These are phyloP conservation scores for Gortyna flavago DNA, from an alignment of 2,888 invertebrate genomes.

Conservation along the genomic window DNA sequence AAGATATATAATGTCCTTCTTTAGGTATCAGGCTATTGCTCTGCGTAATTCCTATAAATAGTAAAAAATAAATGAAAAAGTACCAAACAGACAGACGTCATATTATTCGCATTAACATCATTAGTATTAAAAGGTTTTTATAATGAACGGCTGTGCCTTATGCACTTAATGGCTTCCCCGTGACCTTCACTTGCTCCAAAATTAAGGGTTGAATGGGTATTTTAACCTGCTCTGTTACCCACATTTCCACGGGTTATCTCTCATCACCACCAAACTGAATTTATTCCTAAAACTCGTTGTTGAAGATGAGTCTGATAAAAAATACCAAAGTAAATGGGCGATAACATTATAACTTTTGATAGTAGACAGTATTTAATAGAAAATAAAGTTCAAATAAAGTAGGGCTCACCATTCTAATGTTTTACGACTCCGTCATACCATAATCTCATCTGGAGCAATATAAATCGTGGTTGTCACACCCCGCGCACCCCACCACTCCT, in stretches of 20 bases:
- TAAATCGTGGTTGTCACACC: slow-evolving; percentile 76
- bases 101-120: slow-evolving; percentile 16
- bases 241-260: neutral
- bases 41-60: neutral
- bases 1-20: neutral
- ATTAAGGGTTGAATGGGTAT: slow-evolving; percentile 38
- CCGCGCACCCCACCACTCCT: slow-evolving; percentile 47
- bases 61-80: neutral
- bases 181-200: slow-evolving; percentile 21
- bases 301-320: slow-evolving; percentile 10
- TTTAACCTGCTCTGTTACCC: neutral
- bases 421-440: slow-evolving; percentile 77
- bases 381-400: slow-evolving; percentile 64
- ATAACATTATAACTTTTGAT: slow-evolving; percentile 9
- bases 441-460: slow-evolving; percentile 80
- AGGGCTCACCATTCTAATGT: slow-evolving; percentile 73
- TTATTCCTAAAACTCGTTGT: neutral
- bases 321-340: neutral
- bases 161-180: slow-evolving; percentile 29
- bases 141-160: slow-evolving; percentile 16
- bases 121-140: slow-evolving; percentile 13
- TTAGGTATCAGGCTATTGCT: neutral
- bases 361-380: slow-evolving; percentile 42
- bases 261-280: neutral
- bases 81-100: neutral